These are phyloP conservation scores for Phalera bucephala DNA, from an alignment of 2,888 invertebrate genomes.

Conservation along the genomic window DNA sequence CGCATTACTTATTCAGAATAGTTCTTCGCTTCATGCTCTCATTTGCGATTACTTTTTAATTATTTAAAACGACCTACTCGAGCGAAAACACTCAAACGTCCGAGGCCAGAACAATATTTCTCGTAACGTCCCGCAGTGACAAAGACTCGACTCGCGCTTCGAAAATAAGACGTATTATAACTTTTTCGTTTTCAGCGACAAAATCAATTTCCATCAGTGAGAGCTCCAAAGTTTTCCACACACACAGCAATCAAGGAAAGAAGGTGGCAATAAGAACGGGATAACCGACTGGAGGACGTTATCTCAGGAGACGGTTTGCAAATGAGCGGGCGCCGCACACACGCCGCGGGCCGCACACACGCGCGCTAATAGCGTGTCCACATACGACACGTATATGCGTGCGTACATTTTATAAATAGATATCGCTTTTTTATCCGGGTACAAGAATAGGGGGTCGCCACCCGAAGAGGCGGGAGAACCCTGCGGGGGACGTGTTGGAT, in stretches of 20 bases:
- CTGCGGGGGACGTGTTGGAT: constrained; percentile 82
- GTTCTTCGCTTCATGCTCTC: constrained; percentile 48
- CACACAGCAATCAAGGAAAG: constrained; percentile 77
- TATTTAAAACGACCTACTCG: constrained; percentile 39
- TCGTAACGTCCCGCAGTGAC: constrained; percentile 4
- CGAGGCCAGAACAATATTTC: constrained; percentile 10
- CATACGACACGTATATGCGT: constrained; percentile 68
- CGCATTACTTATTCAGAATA: constrained; percentile 67
- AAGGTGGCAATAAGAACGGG: constrained; percentile 80
- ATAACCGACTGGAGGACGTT: constrained; percentile 80
- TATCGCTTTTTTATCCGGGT: constrained; percentile 83
- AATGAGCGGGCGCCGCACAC: constrained; percentile 77
- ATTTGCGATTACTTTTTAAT: constrained; percentile 55
- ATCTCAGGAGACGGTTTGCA: constrained; percentile 83
- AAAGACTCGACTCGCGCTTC: constrained; percentile 31
- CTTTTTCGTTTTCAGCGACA: constrained; percentile 65
- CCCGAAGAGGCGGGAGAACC: constrained; percentile 67
- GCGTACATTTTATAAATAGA: constrained; percentile 82
- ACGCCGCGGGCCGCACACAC: constrained; percentile 41
- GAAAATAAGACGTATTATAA: constrained; percentile 59
- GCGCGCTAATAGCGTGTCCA: constrained; percentile 68
- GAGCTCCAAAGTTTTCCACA: constrained; percentile 74
- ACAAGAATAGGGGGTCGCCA: constrained; percentile 79
- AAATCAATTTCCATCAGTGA: constrained; percentile 73
- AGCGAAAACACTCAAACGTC: constrained; percentile 17